Percentiles rank a stretch among this genome's conserved stretches.
Evolutionary conservation across 2,113 vertebrate species (phyloP).

Genomic region (Vulpes lagopus): DNA sequence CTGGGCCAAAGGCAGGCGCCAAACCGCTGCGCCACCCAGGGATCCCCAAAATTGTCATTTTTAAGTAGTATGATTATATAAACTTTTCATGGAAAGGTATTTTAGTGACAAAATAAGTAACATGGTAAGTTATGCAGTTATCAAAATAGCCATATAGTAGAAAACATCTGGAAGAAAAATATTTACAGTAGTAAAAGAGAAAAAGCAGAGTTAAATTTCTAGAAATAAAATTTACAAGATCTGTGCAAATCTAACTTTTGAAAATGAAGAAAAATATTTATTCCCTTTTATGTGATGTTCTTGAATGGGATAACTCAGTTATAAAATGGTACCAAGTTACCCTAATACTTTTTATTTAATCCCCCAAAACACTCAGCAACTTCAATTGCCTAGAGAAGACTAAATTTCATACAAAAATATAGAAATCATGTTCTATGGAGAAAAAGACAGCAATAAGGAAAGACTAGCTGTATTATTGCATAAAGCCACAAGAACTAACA

Average conservation of each 20-base stretch:
- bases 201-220: neutral
- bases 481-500: neutral
- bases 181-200: neutral
- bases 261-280: neutral
- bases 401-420: neutral
- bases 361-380: neutral
- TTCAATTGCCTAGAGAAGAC: neutral
- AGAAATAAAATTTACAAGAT: neutral
- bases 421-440: neutral
- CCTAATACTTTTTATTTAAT: neutral
- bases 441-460: neutral
- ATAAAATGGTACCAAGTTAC: neutral
- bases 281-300: neutral
- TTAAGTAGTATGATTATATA: neutral
- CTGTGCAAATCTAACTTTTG: neutral
- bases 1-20: too few relatives aligned
- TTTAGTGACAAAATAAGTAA: neutral
- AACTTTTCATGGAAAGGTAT: neutral
- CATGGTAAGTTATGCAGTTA: neutral
- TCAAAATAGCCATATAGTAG: neutral
- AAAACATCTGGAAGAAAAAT: neutral
- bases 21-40: too few relatives aligned
- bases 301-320: neutral
- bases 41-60: neutral
- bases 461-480: neutral